Conservation (phyloP, 2,888 invertebrate species). For the Andrena dorsata region DNA sequence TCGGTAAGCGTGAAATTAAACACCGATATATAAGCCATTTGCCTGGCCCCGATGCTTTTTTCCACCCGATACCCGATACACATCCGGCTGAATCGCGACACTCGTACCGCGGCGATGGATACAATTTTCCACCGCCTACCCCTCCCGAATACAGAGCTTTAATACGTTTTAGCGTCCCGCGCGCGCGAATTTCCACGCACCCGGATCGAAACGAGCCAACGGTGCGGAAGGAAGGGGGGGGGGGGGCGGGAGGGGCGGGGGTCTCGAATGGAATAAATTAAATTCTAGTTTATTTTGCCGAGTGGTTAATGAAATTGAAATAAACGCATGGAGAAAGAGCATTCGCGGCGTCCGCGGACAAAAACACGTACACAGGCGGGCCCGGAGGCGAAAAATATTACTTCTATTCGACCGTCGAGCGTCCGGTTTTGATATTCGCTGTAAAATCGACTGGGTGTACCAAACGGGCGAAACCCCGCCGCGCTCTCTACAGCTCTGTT, state of each 20-base stretch:
- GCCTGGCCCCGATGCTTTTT: slow-evolving; percentile 8
- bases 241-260: too few species aligned
- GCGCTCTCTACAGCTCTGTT: slow-evolving; percentile 1
- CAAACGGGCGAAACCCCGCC: background rate
- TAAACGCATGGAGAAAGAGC: slow-evolving; percentile 27
- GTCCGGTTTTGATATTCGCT: background rate
- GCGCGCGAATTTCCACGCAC: slow-evolving; percentile 1
- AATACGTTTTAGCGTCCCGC: slow-evolving; percentile 26
- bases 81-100: slow-evolving; percentile 13
- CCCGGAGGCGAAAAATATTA: background rate
- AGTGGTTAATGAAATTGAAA: slow-evolving; percentile 57
- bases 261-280: slow-evolving; percentile 36
- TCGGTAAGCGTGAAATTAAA: slow-evolving; percentile 89
- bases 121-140: slow-evolving; percentile 2
- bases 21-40: slow-evolving; percentile 49
- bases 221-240: background rate
- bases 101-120: background rate
- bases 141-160: background rate
- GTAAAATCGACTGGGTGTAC: background rate
- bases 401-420: background rate
- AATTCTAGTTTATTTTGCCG: slow-evolving; percentile 54
- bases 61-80: slow-evolving; percentile 27
- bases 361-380: background rate
- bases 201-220: slow-evolving; percentile 22
- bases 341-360: background rate